Percentiles rank a stretch among this genome's conserved stretches.
These are phyloP conservation scores for Xestia ashworthii DNA, from an alignment of 2,888 invertebrate genomes.

Conservation along the genomic window DNA sequence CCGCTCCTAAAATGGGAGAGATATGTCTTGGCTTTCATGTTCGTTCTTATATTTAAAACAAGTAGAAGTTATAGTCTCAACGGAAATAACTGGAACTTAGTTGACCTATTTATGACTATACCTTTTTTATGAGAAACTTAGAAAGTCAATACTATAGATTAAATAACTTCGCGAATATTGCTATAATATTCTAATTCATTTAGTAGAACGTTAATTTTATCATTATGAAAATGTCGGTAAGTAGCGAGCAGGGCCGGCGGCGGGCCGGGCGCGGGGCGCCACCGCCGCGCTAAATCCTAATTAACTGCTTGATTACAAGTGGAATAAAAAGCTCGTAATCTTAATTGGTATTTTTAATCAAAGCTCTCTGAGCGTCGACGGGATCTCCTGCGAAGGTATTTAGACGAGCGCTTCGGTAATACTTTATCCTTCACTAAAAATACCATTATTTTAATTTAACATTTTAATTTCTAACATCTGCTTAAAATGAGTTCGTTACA, in stretches of 20 bases:
- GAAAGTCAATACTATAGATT: neutral
- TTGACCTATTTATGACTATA: slow-evolving; percentile 53
- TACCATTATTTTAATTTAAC: slow-evolving; percentile 52
- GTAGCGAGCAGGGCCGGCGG: slow-evolving; percentile 64
- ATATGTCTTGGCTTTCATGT: slow-evolving; percentile 83
- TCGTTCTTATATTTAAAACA: slow-evolving; percentile 76
- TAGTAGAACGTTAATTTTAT: slow-evolving; percentile 66
- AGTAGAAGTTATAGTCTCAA: slow-evolving; percentile 71
- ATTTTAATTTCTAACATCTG: slow-evolving; percentile 44
- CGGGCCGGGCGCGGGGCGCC: slow-evolving; percentile 51
- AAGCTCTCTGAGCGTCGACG: slow-evolving; percentile 73
- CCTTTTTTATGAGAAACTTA: neutral
- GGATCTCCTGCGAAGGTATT: slow-evolving; percentile 64
- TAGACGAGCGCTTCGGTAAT: slow-evolving; percentile 58
- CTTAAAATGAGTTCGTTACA: slow-evolving; percentile 46
- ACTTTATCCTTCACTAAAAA: slow-evolving; percentile 63
- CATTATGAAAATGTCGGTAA: slow-evolving; percentile 69
- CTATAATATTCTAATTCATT: slow-evolving; percentile 60
- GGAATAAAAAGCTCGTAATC: slow-evolving; percentile 87
- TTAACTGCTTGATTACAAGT: slow-evolving; percentile 87
- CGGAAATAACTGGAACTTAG: slow-evolving; percentile 54
- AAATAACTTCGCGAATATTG: slow-evolving; percentile 15
- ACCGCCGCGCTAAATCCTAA: slow-evolving; percentile 83
- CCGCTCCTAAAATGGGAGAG: slow-evolving; percentile 86
- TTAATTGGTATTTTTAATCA: slow-evolving; percentile 88